Evolutionary conservation across 2,113 vertebrate species (phyloP), one percentile per base, ranked within the genome.

Genomic region (Uropsilus gracilis): DNA sequence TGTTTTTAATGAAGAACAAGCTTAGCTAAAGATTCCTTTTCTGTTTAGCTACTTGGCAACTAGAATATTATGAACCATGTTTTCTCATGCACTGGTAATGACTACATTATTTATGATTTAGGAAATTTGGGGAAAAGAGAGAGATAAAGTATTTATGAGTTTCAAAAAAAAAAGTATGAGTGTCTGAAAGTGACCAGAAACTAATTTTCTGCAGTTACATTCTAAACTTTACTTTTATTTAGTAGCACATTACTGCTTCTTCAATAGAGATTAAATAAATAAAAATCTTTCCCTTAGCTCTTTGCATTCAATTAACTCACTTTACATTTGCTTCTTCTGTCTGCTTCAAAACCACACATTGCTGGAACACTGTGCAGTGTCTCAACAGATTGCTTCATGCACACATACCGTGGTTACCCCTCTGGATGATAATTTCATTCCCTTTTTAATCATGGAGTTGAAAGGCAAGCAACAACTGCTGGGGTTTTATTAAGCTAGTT

Each of bases 371-470:
- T 83, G 71, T 63, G 75, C 37, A 39, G 46, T 66, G 88, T 97
- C 64, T 94, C 84, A 97, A 82, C 69, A 53, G 69, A 61, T 86
- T 91, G 11, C 72, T 92, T 50, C 0, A 4, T 16, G 44, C 12
- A 20, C 34, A 82, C 32, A 61, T 44, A 50, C 61, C 26, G 87
- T 22, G 2, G 18, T 32, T 14, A n/a, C 2, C 30, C 50, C 71
- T 64, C 16, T 92, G 22, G 30, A 64, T 13, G 89, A 3, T 32
- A 71, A 84, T 97, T 93, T 85, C 10, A 84, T 82, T 97, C 94
- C 80, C 42, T 28, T 87, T 98, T 97, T 96, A 86, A 97, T 95
- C 77, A 94, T 28, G 34, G n/a, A 91, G 69, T 83, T 83, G 64
- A 95, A 97, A 97, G 93, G 91, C 30, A 91, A 93, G 83, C 95